These are phyloP conservation scores for Sebastes goodei DNA, from an alignment of 2,797 vertebrate species.

Conservation along the genomic window DNA sequence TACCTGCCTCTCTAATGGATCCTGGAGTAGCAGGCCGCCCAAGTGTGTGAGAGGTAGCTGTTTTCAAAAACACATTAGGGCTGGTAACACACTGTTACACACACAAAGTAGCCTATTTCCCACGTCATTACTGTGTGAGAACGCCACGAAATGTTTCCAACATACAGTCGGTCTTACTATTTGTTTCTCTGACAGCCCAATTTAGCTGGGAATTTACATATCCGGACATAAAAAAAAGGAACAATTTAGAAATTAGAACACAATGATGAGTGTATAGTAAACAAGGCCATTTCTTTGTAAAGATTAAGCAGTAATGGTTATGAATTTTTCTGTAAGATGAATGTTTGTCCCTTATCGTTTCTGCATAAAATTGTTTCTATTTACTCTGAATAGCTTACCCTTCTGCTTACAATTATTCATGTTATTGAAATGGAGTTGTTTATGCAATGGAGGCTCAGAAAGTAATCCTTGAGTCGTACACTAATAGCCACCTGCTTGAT, in stretches of 20 bases:
- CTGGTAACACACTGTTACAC: not conserved
- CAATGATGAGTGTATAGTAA: not conserved
- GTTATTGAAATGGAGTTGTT: not conserved
- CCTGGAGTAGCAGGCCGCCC: conserved; percentile 89
- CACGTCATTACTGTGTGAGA: not conserved
- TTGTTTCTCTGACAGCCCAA: not conserved
- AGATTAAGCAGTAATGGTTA: not conserved
- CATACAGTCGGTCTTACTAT: not conserved
- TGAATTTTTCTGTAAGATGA: not conserved
- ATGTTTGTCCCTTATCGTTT: not conserved
- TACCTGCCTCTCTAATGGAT: conserved; percentile 85
- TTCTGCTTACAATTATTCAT: not conserved
- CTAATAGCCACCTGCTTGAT: conserved; percentile 4
- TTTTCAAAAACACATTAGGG: conserved; percentile 16
- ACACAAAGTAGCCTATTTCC: not conserved
- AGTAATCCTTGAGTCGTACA: not conserved
- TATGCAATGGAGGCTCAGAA: not conserved
- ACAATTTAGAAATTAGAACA: not conserved
- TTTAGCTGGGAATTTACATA: not conserved
- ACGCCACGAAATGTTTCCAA: not conserved
- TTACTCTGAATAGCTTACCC: not conserved
- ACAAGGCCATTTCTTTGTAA: not conserved
- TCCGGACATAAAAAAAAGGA: not conserved
- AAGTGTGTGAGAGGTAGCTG: conserved; percentile 90
- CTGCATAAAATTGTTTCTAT: not conserved